Evolutionary conservation across 2,113 vertebrate genomes (phyloP).

Genomic region (Mastomys coucha): DNA sequence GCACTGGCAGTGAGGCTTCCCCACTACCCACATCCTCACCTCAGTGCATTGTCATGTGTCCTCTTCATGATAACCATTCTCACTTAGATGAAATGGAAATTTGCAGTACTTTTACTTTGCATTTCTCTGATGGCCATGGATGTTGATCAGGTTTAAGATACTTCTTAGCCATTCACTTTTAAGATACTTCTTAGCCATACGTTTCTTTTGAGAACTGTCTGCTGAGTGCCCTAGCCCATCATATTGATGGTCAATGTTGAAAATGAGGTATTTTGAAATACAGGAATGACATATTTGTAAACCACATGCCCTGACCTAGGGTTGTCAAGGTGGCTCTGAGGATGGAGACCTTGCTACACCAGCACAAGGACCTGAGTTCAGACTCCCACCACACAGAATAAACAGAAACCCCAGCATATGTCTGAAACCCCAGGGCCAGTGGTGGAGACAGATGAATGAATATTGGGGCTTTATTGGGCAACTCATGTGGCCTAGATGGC

Average conservation of each 20-base stretch:
- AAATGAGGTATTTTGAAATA: conserved; percentile 94
- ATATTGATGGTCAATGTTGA: neutral
- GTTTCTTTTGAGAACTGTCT: neutral
- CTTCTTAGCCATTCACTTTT: neutral
- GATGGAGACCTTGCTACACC: neutral
- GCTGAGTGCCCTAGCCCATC: neutral
- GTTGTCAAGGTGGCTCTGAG: neutral
- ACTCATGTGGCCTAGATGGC: no score
- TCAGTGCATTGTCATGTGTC: neutral
- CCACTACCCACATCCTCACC: neutral
- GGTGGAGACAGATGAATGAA: neutral
- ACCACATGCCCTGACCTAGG: conserved; percentile 92
- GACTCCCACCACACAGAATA: neutral
- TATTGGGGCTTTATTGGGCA: neutral
- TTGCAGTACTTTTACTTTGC: no score
- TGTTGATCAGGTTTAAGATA: neutral
- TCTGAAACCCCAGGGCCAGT: neutral
- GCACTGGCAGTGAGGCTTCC: neutral
- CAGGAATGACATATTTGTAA: conserved; percentile 88
- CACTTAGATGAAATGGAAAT: neutral
- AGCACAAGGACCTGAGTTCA: neutral
- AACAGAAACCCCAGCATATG: neutral
- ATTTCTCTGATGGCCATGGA: neutral
- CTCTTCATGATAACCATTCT: neutral
- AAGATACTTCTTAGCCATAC: neutral